These are phyloP conservation scores for Distichodus sexfasciatus DNA, from an alignment of 2,797 vertebrate genomes.

Conservation along the genomic window DNA sequence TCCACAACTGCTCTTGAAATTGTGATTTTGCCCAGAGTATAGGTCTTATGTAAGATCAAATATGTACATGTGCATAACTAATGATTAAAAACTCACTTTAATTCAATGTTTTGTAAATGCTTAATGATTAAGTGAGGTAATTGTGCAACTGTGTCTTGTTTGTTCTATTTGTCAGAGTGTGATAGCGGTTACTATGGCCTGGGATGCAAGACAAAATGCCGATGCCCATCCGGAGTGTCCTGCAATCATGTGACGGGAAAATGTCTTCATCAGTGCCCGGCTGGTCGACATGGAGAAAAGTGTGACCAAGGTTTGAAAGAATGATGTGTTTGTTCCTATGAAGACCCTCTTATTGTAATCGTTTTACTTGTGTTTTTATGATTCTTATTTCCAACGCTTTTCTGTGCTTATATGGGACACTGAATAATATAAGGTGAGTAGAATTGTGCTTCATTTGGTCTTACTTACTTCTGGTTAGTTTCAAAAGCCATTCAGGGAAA, in stretches of 20 bases:
- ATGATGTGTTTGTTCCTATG: no score
- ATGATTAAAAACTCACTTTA: no score
- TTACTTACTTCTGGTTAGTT: background rate
- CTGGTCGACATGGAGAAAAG: conserved; percentile 65
- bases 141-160: background rate
- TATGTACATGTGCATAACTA: no score
- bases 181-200: conserved; percentile 68
- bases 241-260: conserved; percentile 71
- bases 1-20: no score
- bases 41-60: no score
- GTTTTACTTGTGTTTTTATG: no score
- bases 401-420: background rate
- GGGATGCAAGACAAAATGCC: conserved; percentile 69
- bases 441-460: background rate
- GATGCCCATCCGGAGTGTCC: conserved; percentile 58
- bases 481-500: background rate
- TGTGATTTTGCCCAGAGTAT: no score
- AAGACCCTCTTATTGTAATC: no score
- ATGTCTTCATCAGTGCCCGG: conserved; percentile 70
- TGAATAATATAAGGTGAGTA: background rate
- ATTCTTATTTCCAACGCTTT: background rate
- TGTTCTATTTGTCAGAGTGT: conserved; percentile 64
- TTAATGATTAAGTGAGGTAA: background rate
- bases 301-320: conserved; percentile 72
- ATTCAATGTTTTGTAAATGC: no score